Percentiles rank a stretch among this genome's conserved stretches.
Evolutionary conservation across 2,888 invertebrate genomes (phyloP).

Genomic region (Cosmopolites sordidus): DNA sequence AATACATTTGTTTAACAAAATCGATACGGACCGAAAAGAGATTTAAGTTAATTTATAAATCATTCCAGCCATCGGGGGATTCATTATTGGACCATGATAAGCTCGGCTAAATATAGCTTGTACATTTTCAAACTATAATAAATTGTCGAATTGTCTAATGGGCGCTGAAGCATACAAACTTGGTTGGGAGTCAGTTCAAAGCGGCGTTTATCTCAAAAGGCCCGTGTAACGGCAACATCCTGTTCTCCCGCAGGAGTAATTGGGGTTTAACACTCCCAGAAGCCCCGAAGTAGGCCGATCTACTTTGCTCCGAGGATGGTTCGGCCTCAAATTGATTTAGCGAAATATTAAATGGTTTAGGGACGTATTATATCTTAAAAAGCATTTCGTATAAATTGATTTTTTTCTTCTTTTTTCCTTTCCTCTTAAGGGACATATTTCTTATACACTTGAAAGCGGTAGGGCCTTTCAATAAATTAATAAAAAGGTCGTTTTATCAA

Average conservation of each 20-base stretch:
- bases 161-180: constrained; percentile 36
- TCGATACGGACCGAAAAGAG: neutral
- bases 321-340: constrained; percentile 12
- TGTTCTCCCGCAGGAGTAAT: constrained; percentile 40
- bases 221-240: constrained; percentile 31
- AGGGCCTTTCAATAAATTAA: constrained; percentile 3
- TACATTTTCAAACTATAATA: constrained; percentile 7
- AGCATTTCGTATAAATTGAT: constrained; percentile 15
- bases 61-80: neutral
- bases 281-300: constrained; percentile 29
- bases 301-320: constrained; percentile 12
- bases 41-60: constrained; percentile 2
- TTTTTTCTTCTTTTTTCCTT: constrained; percentile 4
- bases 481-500: constrained; percentile 4
- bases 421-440: constrained; percentile 9
- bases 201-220: constrained; percentile 38
- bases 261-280: constrained; percentile 38
- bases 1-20: too few relatives aligned
- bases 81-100: neutral
- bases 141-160: constrained; percentile 27
- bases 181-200: constrained; percentile 36
- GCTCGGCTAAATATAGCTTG: neutral
- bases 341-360: constrained; percentile 16
- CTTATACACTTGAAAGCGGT: constrained; percentile 4
- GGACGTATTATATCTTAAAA: constrained; percentile 14